Conservation (phyloP, 2,888 invertebrate species). For the Orthonevra nobilis region DNA sequence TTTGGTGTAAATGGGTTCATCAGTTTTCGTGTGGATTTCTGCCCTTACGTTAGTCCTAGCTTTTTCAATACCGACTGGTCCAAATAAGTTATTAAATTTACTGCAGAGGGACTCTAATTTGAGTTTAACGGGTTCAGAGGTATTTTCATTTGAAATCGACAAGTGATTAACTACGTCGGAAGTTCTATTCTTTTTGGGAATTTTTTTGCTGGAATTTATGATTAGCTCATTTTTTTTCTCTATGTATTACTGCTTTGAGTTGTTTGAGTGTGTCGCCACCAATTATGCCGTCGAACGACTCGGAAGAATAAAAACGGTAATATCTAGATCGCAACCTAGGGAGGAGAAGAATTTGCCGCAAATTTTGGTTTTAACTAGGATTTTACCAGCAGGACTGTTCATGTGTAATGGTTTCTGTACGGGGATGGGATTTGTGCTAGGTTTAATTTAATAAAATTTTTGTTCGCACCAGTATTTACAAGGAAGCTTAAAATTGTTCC, state of each 20-base stretch:
- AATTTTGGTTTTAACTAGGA: no score
- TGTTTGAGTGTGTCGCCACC: slow-evolving; percentile 5
- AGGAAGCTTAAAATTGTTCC: slow-evolving; percentile 7
- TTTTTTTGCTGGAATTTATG: neutral
- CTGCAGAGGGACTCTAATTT: neutral
- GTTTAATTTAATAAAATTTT: slow-evolving; percentile 12
- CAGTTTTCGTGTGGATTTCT: slow-evolving; percentile 22
- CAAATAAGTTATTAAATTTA: neutral
- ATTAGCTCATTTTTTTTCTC: slow-evolving; percentile 1
- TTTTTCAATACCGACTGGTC: neutral
- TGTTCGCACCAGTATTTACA: neutral
- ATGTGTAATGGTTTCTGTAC: slow-evolving; percentile 7
- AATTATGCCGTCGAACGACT: slow-evolving; percentile 4
- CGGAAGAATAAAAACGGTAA: slow-evolving; percentile 3
- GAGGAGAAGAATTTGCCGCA: slow-evolving; percentile 18
- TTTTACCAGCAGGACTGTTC: no score
- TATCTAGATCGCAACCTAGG: neutral
- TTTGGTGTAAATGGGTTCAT: slow-evolving; percentile 74
- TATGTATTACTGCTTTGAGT: neutral
- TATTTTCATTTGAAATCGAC: neutral
- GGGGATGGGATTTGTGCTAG: neutral
- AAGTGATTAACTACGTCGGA: neutral
- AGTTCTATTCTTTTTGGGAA: neutral
- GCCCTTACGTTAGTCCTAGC: neutral
- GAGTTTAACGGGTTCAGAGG: neutral